These are phyloP conservation scores for Drosophila saltans DNA, from an alignment of 1,140 invertebrate genomes.

Conservation along the genomic window DNA sequence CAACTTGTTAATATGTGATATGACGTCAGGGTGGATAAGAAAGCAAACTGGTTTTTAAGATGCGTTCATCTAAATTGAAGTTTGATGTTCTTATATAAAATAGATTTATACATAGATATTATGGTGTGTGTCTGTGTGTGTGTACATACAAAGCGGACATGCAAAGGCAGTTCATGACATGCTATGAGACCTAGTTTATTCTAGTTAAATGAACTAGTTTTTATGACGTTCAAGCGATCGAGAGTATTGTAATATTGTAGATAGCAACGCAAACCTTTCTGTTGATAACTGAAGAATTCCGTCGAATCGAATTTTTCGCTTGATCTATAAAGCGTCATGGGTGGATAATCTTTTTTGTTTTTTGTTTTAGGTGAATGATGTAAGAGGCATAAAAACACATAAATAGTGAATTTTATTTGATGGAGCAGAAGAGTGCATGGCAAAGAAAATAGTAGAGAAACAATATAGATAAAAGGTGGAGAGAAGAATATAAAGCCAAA, in stretches of 20 bases:
- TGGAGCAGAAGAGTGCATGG: slow-evolving; percentile 39
- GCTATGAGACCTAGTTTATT: slow-evolving; percentile 1
- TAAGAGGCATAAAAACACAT: slow-evolving; percentile 18
- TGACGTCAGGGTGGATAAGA: slow-evolving; percentile 60
- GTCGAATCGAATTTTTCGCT: slow-evolving; percentile 86
- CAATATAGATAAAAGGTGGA: slow-evolving; percentile 25
- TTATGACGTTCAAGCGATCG: slow-evolving; percentile 23
- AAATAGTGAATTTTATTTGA: slow-evolving; percentile 33
- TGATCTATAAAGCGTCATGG: slow-evolving; percentile 86
- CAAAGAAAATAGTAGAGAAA: slow-evolving; percentile 54
- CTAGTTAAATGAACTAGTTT: slow-evolving; percentile 17
- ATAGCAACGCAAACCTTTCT: slow-evolving; percentile 78
- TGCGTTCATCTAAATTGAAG: slow-evolving; percentile 28
- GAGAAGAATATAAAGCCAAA: slow-evolving; percentile 16
- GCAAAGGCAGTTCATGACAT: slow-evolving; percentile 29
- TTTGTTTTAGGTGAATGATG: slow-evolving; percentile 28
- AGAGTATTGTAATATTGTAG: slow-evolving; percentile 42
- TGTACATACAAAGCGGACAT: slow-evolving; percentile 36
- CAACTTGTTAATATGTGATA: slow-evolving; percentile 68
- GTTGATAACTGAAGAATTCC: slow-evolving; percentile 83
- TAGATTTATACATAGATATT: neutral
- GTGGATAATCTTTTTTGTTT: slow-evolving; percentile 74
- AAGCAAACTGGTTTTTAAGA: slow-evolving; percentile 66
- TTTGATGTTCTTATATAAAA: slow-evolving; percentile 9
- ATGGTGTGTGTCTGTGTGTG: neutral